Conservation (phyloP, 2,888 invertebrate species). For the Chironomus riparius region DNA sequence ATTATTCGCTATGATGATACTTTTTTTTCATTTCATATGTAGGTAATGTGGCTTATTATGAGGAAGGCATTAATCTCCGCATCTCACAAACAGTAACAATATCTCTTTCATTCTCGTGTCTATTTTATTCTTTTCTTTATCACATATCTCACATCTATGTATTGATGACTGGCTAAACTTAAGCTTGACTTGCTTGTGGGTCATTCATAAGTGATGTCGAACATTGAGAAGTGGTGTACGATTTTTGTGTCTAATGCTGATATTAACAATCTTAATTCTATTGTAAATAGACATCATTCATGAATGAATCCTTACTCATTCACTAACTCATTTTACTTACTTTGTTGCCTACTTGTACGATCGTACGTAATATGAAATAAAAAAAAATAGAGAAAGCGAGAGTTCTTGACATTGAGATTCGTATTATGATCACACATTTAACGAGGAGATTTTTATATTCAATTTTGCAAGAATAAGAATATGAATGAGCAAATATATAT, state of each 20-base stretch:
- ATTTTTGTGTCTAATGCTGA: too few relatives aligned
- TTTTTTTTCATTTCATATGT: neutral
- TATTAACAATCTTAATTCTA: too few relatives aligned
- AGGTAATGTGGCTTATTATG: conserved; percentile 5
- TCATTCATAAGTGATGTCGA: too few relatives aligned
- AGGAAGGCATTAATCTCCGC: conserved; percentile 27
- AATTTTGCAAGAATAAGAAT: neutral
- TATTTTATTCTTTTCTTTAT: neutral
- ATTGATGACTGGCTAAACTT: neutral
- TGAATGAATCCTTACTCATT: too few relatives aligned
- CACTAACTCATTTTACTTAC: too few relatives aligned
- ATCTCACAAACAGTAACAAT: neutral
- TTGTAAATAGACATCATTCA: too few relatives aligned
- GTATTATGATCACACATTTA: neutral
- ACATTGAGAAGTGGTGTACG: too few relatives aligned
- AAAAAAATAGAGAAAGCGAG: conserved; percentile 13
- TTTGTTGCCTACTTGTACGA: neutral
- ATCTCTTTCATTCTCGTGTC: neutral
- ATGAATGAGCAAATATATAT: neutral
- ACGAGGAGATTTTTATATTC: neutral
- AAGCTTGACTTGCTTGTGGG: neutral
- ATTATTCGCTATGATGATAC: conserved; percentile 6
- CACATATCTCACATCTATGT: neutral
- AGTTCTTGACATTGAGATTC: conserved; percentile 22
- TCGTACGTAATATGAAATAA: neutral